Conservation (phyloP, 2,888 invertebrate genomes). For the Thera obeliscata region DNA sequence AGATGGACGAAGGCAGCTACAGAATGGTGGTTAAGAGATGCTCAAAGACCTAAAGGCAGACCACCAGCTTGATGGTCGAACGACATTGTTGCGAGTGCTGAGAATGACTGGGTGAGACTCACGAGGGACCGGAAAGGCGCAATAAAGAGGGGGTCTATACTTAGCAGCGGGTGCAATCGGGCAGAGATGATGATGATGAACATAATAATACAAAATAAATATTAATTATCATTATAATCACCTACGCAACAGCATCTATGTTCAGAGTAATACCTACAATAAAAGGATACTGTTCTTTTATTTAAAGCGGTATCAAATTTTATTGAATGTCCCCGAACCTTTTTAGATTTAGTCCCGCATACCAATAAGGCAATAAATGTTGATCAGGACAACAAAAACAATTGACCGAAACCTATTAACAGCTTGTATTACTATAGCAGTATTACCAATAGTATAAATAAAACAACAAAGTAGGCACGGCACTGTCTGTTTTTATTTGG, state of each 20-base stretch:
- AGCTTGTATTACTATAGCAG: constrained; percentile 40
- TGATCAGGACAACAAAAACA: constrained; percentile 75
- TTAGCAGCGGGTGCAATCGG: too few species aligned
- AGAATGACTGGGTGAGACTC: too few species aligned
- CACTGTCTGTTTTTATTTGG: constrained; percentile 31
- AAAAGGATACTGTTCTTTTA: constrained; percentile 47
- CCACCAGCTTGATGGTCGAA: too few species aligned
- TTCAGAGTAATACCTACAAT: constrained; percentile 16
- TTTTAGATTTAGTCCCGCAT: constrained; percentile 74
- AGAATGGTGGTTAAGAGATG: too few species aligned
- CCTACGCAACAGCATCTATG: neutral
- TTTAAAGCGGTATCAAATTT: constrained; percentile 70
- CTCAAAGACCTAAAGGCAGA: too few species aligned
- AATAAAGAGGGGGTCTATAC: too few species aligned
- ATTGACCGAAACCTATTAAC: constrained; percentile 70
- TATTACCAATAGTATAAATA: constrained; percentile 59
- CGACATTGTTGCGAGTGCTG: too few species aligned
- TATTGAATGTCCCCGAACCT: constrained; percentile 69
- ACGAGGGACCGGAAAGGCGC: too few species aligned
- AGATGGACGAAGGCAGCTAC: too few species aligned
- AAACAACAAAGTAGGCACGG: constrained; percentile 34
- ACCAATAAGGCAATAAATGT: constrained; percentile 78
- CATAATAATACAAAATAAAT: too few species aligned
- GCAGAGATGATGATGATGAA: too few species aligned
- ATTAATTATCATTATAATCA: neutral